Evolutionary conservation across 2,113 vertebrate species (phyloP).

Genomic region (Ceyx cyanopectus): DNA sequence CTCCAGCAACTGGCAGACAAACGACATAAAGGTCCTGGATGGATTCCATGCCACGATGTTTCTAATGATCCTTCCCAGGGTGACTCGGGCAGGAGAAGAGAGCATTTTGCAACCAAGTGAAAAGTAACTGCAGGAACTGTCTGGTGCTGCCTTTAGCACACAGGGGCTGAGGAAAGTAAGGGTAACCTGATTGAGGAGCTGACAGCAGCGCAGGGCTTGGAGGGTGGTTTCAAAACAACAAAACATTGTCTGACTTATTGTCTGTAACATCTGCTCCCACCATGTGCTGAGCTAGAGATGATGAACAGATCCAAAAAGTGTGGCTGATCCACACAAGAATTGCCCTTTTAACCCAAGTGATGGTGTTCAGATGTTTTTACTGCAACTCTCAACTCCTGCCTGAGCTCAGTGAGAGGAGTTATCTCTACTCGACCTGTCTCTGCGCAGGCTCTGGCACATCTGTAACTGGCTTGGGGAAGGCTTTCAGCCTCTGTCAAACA

Average conservation of each 20-base stretch:
- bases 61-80: rapidly evolving
- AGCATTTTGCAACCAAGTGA: not conserved
- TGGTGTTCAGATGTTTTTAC: not conserved
- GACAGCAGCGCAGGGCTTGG: not conserved
- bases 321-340: not conserved
- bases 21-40: rapidly evolving
- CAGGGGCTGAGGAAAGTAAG: not conserved
- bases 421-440: rapidly evolving
- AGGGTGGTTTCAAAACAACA: not conserved
- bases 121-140: not conserved
- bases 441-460: not conserved
- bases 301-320: not conserved
- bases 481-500: not conserved
- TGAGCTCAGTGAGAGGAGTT: not conserved
- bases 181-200: not conserved
- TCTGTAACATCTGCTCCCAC: not conserved
- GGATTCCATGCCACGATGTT: not conserved
- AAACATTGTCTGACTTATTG: not conserved
- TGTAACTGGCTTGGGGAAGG: not conserved
- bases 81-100: rapidly evolving
- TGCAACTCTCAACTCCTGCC: not conserved
- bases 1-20: no score
- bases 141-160: not conserved
- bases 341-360: not conserved
- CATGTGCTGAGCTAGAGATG: not conserved